phyloP scores from a whole-genome alignment of 2,888 invertebrate genomes.

The Prenolepis imparis region DNA sequence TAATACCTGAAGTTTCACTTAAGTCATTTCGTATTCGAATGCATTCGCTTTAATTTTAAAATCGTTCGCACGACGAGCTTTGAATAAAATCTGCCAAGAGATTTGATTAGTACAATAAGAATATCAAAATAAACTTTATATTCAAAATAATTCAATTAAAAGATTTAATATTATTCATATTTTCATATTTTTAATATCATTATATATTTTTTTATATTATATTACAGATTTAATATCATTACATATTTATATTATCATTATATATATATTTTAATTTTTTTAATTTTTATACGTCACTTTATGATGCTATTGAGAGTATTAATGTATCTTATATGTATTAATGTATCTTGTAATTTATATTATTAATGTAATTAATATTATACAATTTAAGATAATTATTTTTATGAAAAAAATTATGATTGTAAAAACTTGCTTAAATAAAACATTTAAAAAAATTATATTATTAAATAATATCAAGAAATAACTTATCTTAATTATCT shows the following conservation, averaged over 20 bases:
- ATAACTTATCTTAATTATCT: neutral
- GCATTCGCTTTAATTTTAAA: slow-evolving; percentile 11
- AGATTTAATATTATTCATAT: neutral
- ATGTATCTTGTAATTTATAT: neutral
- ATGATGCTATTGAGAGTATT: neutral
- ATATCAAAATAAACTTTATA: neutral
- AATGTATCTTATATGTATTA: neutral
- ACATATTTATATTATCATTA: too few species aligned
- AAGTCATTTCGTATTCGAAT: neutral
- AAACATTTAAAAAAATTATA: neutral
- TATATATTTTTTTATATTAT: neutral
- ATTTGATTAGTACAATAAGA: neutral
- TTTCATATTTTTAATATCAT: neutral
- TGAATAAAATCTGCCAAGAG: neutral
- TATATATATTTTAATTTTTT: neutral
- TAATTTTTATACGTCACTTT: neutral
- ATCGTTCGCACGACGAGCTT: neutral
- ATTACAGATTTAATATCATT: neutral
- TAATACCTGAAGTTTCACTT: slow-evolving; percentile 41
- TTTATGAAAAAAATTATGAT: neutral
- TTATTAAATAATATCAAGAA: neutral
- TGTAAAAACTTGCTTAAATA: neutral
- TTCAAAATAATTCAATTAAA: neutral
- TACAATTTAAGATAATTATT: neutral
- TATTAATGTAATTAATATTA: neutral